A percentile compares a stretch with the other conserved stretches of the same genome.
Conservation (phyloP, 2,113 vertebrate genomes). For the Phaetusa simplex region DNA sequence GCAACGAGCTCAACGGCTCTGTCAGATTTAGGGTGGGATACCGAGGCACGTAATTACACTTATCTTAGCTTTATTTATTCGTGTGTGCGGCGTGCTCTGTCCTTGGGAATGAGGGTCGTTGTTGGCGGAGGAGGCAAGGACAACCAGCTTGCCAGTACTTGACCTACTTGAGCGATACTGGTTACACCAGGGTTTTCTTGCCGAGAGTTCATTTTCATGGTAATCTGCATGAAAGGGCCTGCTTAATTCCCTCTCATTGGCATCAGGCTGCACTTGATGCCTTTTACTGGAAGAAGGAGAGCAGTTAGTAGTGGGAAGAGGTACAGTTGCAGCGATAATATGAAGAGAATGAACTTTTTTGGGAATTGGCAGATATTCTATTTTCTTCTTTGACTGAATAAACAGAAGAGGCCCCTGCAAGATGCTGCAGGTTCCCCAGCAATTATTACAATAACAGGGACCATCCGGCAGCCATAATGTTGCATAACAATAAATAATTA, state of each 20-base stretch:
- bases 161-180: background rate
- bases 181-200: background rate
- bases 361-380: background rate
- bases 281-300: background rate
- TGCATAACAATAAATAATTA: background rate
- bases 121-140: background rate
- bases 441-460: background rate
- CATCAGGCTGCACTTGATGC: background rate
- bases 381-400: background rate
- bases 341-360: background rate
- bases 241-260: background rate
- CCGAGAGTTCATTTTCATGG: background rate
- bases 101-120: background rate
- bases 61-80: background rate
- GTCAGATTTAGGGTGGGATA: background rate
- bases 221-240: background rate
- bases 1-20: background rate
- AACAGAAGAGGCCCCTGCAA: background rate
- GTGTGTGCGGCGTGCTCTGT: rapidly evolving
- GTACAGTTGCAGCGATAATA: background rate
- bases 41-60: background rate
- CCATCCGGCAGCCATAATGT: background rate
- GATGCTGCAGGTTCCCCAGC: background rate
- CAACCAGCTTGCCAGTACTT: background rate
- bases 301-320: background rate